Conservation (phyloP, 2,888 invertebrate genomes). For the Chrysolina oricalcia region DNA sequence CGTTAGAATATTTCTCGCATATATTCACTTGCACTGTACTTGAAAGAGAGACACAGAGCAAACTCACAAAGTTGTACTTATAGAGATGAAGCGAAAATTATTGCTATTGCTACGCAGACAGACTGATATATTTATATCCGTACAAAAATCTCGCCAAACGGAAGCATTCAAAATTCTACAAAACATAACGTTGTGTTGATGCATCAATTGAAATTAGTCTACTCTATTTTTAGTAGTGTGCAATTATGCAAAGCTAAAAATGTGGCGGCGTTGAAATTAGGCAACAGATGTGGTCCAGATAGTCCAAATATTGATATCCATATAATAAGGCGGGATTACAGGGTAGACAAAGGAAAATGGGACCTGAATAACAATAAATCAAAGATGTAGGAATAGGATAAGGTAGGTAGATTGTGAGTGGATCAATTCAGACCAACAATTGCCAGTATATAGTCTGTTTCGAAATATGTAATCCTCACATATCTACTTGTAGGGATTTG, state of each 20-base stretch:
- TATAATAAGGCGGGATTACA: not conserved
- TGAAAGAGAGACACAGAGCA: not conserved
- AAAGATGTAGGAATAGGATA: too few relatives aligned
- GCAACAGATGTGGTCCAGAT: slow-evolving; percentile 15
- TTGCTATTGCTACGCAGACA: not conserved
- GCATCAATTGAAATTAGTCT: slow-evolving; percentile 19
- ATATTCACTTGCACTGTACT: not conserved
- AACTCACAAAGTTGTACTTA: too few relatives aligned
- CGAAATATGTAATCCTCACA: too few relatives aligned
- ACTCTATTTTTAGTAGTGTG: slow-evolving; percentile 26
- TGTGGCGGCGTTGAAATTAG: slow-evolving; percentile 13
- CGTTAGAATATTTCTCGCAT: too few relatives aligned
- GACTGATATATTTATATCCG: not conserved
- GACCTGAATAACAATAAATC: too few relatives aligned
- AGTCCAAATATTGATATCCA: not conserved
- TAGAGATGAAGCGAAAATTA: not conserved
- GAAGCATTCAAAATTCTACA: not conserved
- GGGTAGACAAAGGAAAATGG: not conserved
- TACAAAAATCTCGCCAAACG: not conserved
- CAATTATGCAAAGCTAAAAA: slow-evolving; percentile 27
- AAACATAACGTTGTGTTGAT: not conserved
- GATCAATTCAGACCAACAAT: too few relatives aligned
- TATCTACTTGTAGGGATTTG: too few relatives aligned
- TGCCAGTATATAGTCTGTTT: too few relatives aligned
- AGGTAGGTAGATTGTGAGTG: too few relatives aligned